Evolutionary conservation across 2,888 invertebrate genomes (phyloP).

Genomic region (Campoplex nolae): DNA sequence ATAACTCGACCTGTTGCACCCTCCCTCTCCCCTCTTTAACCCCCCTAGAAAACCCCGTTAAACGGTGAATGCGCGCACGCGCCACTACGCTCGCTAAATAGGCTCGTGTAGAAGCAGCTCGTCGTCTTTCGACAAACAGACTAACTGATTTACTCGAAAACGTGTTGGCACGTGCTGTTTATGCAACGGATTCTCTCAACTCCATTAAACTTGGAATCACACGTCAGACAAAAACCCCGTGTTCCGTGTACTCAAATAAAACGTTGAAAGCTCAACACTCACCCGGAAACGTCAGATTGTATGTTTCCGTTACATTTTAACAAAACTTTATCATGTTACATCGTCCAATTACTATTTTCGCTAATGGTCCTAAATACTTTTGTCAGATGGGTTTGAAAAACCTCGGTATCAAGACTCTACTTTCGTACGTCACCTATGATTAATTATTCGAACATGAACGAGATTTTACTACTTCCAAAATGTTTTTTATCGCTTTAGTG

Average conservation of each 20-base stretch:
- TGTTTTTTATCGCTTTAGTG: not conserved
- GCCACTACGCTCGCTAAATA: conserved; percentile 77
- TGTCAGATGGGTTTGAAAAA: not conserved
- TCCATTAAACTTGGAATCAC: conserved; percentile 15
- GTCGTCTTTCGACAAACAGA: conserved; percentile 77
- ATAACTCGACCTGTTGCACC: conserved; percentile 84
- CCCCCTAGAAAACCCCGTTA: conserved; percentile 82
- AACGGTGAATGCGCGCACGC: conserved; percentile 77
- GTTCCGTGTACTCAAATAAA: not conserved
- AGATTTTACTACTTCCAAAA: not conserved
- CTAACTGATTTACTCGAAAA: conserved; percentile 72
- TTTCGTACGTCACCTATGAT: not conserved
- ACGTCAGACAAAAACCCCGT: not conserved
- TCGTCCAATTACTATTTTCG: not conserved
- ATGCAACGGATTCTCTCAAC: conserved; percentile 30
- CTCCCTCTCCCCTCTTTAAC: not conserved
- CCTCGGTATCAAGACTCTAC: not conserved
- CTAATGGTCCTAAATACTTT: not conserved
- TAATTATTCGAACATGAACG: too few species aligned
- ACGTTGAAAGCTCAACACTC: not conserved
- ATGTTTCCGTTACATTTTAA: not conserved
- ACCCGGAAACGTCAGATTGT: not conserved
- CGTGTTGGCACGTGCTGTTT: conserved; percentile 64
- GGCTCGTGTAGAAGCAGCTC: conserved; percentile 78
- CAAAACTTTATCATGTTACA: not conserved